Evolutionary conservation across 2,797 vertebrate species (phyloP).

Genomic region (Sebastes hubbsi): DNA sequence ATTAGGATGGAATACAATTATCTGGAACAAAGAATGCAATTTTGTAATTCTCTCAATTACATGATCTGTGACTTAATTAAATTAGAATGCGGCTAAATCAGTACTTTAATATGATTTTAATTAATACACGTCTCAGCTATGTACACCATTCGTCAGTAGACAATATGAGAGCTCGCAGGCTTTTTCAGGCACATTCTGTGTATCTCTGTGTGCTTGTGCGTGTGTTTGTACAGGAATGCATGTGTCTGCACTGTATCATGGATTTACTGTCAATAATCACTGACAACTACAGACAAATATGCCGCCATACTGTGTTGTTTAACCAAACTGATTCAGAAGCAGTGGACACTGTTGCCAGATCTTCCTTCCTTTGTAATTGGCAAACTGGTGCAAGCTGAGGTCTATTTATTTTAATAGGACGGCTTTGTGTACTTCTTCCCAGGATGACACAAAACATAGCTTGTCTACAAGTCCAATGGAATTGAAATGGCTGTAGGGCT

Average conservation of each 20-base stretch:
- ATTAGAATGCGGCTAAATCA: slow-evolving; percentile 72
- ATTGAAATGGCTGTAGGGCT: slow-evolving; percentile 17
- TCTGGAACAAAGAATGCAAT: slow-evolving; percentile 68
- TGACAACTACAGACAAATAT: slow-evolving; percentile 30
- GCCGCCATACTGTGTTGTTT: background rate
- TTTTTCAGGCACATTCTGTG: slow-evolving; percentile 36
- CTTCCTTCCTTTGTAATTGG: slow-evolving; percentile 3
- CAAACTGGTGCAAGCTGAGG: slow-evolving; percentile 9
- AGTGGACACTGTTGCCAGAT: slow-evolving; percentile 2
- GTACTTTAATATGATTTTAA: slow-evolving; percentile 65
- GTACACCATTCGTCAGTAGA: slow-evolving; percentile 51
- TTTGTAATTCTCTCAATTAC: slow-evolving; percentile 66
- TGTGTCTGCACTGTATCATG: slow-evolving; percentile 17
- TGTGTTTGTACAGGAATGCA: background rate
- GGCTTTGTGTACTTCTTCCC: slow-evolving; percentile 14
- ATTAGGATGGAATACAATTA: slow-evolving; percentile 69
- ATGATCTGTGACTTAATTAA: slow-evolving; percentile 70
- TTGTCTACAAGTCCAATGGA: slow-evolving; percentile 14
- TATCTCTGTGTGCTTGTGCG: background rate
- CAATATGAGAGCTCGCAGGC: slow-evolving; percentile 53
- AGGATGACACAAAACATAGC: slow-evolving; percentile 30
- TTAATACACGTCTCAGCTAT: slow-evolving; percentile 60
- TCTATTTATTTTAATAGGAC: slow-evolving; percentile 32
- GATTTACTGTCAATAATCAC: slow-evolving; percentile 35
- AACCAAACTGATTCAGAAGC: slow-evolving; percentile 14